Percentiles rank a stretch among this genome's conserved stretches.
Conservation (phyloP, 2,888 invertebrate species). For the Amorpha juglandis region DNA sequence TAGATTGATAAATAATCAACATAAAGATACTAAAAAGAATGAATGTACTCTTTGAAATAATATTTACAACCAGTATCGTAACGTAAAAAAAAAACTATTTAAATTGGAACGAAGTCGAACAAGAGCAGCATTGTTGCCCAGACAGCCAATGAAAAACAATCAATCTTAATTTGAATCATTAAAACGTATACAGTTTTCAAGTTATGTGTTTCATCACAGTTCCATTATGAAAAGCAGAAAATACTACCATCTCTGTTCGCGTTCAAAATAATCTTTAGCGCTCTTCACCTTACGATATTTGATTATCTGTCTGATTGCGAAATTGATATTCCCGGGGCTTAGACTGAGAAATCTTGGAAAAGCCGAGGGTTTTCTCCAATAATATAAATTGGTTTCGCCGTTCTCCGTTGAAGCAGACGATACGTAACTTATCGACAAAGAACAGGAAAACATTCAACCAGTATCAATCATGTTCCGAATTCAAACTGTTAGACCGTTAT, state of each 20-base stretch:
- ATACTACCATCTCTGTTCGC: background rate
- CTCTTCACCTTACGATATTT: slow-evolving; percentile 4
- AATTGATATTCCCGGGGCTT: slow-evolving; percentile 6
- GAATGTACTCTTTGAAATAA: background rate
- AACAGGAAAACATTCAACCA: background rate
- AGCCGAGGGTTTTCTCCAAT: background rate
- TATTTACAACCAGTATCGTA: background rate
- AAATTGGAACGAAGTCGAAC: slow-evolving; percentile 6
- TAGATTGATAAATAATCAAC: background rate
- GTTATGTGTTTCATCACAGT: background rate
- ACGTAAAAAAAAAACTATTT: slow-evolving; percentile 8
- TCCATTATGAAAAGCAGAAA: background rate
- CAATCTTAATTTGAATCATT: slow-evolving; percentile 10
- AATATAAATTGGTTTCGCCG: background rate
- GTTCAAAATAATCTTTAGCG: background rate
- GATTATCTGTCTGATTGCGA: slow-evolving; percentile 13
- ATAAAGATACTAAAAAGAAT: background rate
- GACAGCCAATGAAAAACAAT: slow-evolving; percentile 19
- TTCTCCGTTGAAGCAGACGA: background rate
- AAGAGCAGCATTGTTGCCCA: slow-evolving; percentile 4
- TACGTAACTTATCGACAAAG: slow-evolving; percentile 1
- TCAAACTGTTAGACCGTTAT: slow-evolving; percentile 10
- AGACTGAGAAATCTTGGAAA: background rate
- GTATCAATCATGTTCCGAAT: slow-evolving; percentile 5
- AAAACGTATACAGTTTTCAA: slow-evolving; percentile 1